A percentile compares a stretch with the other conserved stretches of the same genome.
Evolutionary conservation across 2,888 invertebrate species (phyloP).

Genomic region (Pecten maximus): DNA sequence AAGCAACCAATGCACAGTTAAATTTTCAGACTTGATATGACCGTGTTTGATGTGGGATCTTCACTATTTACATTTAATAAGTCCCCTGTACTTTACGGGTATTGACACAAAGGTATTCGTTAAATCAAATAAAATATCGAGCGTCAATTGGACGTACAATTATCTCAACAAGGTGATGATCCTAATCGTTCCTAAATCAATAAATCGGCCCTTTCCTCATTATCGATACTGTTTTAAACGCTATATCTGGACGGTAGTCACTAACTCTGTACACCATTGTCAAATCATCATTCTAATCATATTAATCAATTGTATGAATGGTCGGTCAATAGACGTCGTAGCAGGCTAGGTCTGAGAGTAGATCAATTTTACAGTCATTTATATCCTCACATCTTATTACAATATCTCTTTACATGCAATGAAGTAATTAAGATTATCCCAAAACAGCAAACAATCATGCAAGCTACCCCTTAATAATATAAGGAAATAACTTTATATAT

Average conservation of each 20-base stretch:
- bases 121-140: not conserved
- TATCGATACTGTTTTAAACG: not conserved
- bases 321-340: not conserved
- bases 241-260: not conserved
- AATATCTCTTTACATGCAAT: not conserved
- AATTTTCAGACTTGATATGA: no score
- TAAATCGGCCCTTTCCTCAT: not conserved
- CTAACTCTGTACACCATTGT: not conserved
- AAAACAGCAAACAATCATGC: not conserved
- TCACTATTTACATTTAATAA: not conserved
- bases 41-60: not conserved
- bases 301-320: not conserved
- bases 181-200: not conserved
- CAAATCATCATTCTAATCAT: not conserved
- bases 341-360: not conserved
- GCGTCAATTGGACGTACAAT: not conserved
- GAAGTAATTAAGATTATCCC: not conserved
- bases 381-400: not conserved
- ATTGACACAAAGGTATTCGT: not conserved
- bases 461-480: not conserved
- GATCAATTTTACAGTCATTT: not conserved
- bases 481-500: not conserved
- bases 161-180: not conserved
- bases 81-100: slow-evolving; percentile 26
- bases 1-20: no score